Percentiles rank a stretch among this genome's conserved stretches.
Conservation (phyloP, 1,140 invertebrate genomes). For the Procambarus clarkii region DNA sequence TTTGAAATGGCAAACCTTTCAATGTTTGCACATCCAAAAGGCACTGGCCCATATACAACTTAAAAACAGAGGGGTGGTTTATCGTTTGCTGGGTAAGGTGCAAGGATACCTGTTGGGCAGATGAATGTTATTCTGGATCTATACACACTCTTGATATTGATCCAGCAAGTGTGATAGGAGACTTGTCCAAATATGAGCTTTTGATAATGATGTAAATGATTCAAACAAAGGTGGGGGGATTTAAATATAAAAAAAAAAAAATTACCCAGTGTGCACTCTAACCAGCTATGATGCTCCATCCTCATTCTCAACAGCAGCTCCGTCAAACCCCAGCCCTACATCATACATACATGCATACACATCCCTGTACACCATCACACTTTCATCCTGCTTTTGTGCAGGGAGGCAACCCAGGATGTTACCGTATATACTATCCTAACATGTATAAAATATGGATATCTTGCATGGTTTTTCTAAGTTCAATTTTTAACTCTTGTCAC, state of each 20-base stretch:
- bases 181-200: background rate
- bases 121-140: background rate
- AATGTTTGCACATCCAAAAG: constrained; percentile 47
- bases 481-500: background rate
- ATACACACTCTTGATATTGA: background rate
- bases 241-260: too few relatives aligned
- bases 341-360: background rate
- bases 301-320: constrained; percentile 21
- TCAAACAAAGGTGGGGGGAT: too few relatives aligned
- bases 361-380: background rate
- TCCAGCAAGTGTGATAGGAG: background rate
- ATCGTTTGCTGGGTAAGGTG: background rate
- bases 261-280: constrained; percentile 22
- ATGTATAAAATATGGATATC: background rate
- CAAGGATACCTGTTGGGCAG: background rate
- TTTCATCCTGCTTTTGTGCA: background rate
- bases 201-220: background rate
- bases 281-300: constrained; percentile 39
- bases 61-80: background rate
- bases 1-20: constrained; percentile 35
- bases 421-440: background rate
- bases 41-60: constrained; percentile 52
- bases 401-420: background rate
- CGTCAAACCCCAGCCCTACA: background rate
- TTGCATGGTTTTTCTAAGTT: background rate